These are phyloP conservation scores for Zaprionus africanus DNA, from an alignment of 1,140 invertebrate species.

Conservation along the genomic window DNA sequence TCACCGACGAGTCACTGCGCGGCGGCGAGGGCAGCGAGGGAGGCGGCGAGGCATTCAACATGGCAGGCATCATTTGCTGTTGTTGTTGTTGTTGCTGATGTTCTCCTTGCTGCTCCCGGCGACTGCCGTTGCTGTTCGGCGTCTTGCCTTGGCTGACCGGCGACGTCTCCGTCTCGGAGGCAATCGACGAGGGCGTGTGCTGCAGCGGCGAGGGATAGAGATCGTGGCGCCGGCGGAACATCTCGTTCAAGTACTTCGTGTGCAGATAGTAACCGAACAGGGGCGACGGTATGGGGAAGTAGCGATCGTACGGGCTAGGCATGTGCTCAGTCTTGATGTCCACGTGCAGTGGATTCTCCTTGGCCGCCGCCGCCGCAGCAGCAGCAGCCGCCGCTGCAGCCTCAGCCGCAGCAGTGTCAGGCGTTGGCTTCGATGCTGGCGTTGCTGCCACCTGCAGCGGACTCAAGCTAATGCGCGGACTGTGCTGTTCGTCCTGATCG, in stretches of 20 bases:
- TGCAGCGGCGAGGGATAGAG: conserved; percentile 87
- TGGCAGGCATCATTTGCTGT: conserved; percentile 48
- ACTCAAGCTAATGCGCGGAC: conserved; percentile 80
- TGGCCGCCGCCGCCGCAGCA: conserved; percentile 60
- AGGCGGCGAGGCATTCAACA: conserved; percentile 67
- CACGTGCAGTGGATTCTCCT: conserved; percentile 85
- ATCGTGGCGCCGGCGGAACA: conserved; percentile 88
- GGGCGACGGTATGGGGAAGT: conserved; percentile 88
- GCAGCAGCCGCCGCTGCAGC: conserved; percentile 48
- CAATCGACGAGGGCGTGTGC: conserved; percentile 78
- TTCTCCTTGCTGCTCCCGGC: conserved; percentile 6
- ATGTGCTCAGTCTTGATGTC: conserved; percentile 85
- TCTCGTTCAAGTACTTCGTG: conserved; percentile 90
- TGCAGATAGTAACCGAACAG: conserved; percentile 90
- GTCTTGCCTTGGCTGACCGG: conserved; percentile 54
- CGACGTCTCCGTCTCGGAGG: conserved; percentile 76
- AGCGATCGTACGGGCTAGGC: conserved; percentile 86
- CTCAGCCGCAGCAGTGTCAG: conserved; percentile 33
- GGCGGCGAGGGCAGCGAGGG: conserved; percentile 80
- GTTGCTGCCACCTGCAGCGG: conserved; percentile 62
- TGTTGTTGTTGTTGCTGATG: conserved; percentile 16
- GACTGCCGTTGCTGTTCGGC: conserved; percentile 8
- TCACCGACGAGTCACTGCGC: conserved; percentile 75
- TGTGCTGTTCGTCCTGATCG: conserved; percentile 69
- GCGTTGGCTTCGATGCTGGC: conserved; percentile 33